These are phyloP conservation scores for Bacillus rossius DNA, from an alignment of 1,140 invertebrate genomes.

Conservation along the genomic window DNA sequence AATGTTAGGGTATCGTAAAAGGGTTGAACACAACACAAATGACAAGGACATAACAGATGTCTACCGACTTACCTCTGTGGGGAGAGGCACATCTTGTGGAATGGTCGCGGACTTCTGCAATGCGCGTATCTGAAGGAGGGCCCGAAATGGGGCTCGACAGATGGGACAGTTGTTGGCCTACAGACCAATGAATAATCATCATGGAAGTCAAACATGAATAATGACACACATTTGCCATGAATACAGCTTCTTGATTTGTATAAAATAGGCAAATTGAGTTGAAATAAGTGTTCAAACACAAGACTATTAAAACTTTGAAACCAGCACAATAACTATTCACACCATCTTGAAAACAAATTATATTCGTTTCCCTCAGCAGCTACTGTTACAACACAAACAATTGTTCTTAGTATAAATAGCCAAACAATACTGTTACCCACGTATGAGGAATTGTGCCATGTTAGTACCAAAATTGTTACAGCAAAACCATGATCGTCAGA, in stretches of 20 bases:
- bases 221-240: background rate
- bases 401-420: too few species aligned
- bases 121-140: constrained; percentile 92
- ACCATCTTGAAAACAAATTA: too few species aligned
- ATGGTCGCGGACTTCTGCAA: constrained; percentile 67
- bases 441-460: too few species aligned
- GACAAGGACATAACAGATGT: too few species aligned
- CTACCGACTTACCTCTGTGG: constrained; percentile 45
- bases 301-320: constrained; percentile 2
- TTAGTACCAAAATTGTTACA: too few species aligned
- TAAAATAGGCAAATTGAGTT: background rate
- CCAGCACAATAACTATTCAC: too few species aligned
- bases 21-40: too few species aligned
- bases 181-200: background rate
- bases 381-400: too few species aligned
- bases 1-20: too few species aligned
- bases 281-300: background rate
- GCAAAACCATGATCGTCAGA: too few species aligned
- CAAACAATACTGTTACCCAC: too few species aligned
- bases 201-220: background rate
- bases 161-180: constrained; percentile 98
- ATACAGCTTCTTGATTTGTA: background rate
- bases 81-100: constrained; percentile 39
- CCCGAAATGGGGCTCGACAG: constrained; percentile 94
- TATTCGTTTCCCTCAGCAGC: too few species aligned